Evolutionary conservation across 2,888 invertebrate species (phyloP), one percentile per base, ranked within the genome.

Genomic region (Hyposoter didymator): DNA sequence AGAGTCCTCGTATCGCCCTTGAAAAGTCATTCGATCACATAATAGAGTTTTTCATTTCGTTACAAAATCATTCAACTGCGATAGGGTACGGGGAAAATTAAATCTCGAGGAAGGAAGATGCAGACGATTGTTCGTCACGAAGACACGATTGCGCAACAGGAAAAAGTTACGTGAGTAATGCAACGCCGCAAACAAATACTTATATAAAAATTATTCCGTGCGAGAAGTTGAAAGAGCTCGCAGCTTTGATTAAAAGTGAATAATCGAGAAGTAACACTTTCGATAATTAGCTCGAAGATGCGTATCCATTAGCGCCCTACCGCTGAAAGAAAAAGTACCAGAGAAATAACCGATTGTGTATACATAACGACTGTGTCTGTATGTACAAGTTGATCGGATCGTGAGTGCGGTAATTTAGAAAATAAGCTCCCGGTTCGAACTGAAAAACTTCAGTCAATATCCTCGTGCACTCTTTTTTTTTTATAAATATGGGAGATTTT

Each of bases 301-400:
- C 69, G 32, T 80, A 76, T 73, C 76, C 83, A 83, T 85, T 85
- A 85, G 67, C 79, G 72, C 32, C 28, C 1, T 73, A 22, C 28
- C 49, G 85, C 28, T 32, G 85, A 85, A 83, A 85, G 85, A 83
- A 85, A 85, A 76, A 85, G 85, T 62, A 52, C 47, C 19, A 59
- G 73, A 62, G 8, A 59, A 35, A 64, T 19, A 47, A 64, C 14
- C 22, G 35, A 62, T 35, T 32, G 12, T 70, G 47, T 19, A 17
- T n/a, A 12, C 22, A 28, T 6, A 55, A 8, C 7, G 12, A 22
- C 6, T 19, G 22, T 45, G 2, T 12, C 3, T 12, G 22, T 22
- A 22, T 28, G 45, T 12, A 67, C 14, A 6, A 28, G 14, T 22
- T 28, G 7, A 28, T 22, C 47, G 45, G 0, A 8, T 69, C 28